Conservation (phyloP, 2,797 vertebrate species). For the Australoheros facetus region DNA sequence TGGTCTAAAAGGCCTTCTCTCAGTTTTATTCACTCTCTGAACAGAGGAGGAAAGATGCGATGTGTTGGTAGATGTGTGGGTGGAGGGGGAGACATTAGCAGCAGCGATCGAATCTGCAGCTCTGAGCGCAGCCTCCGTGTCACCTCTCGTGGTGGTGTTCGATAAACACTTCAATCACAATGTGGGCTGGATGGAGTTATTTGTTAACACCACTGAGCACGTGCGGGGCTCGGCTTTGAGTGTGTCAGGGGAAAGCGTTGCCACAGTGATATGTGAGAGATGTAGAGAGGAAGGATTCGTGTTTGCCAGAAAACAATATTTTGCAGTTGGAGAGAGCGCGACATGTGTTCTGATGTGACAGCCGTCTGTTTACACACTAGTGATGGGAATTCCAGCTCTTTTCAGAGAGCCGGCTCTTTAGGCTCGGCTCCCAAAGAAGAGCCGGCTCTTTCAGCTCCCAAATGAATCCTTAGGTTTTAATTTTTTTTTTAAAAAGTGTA, state of each 20-base stretch:
- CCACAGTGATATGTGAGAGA: conserved; percentile 51
- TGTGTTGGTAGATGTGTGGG: neutral
- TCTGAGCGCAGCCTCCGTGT: neutral
- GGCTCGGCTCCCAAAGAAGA: no score
- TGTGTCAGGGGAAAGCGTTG: conserved; percentile 32
- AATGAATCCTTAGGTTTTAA: no score
- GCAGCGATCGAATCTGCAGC: neutral
- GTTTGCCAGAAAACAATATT: conserved; percentile 48
- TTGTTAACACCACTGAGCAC: conserved; percentile 49
- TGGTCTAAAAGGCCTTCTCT: conserved; percentile 2
- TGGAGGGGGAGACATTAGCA: neutral
- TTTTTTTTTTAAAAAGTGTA: no score
- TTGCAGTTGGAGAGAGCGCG: conserved; percentile 20
- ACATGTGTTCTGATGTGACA: conserved; percentile 28
- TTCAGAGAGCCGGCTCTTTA: no score
- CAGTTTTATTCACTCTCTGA: neutral
- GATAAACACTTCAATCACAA: conserved; percentile 51
- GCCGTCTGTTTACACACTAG: conserved; percentile 23
- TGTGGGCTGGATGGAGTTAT: conserved; percentile 17
- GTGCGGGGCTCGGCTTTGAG: conserved; percentile 23
- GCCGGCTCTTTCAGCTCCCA: no score
- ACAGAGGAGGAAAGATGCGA: neutral
- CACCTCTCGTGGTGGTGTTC: conserved; percentile 38
- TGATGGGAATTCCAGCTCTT: no score
- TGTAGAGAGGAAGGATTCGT: conserved; percentile 57